These are phyloP conservation scores for Solea solea DNA, from an alignment of 2,113 vertebrate genomes.

Conservation along the genomic window DNA sequence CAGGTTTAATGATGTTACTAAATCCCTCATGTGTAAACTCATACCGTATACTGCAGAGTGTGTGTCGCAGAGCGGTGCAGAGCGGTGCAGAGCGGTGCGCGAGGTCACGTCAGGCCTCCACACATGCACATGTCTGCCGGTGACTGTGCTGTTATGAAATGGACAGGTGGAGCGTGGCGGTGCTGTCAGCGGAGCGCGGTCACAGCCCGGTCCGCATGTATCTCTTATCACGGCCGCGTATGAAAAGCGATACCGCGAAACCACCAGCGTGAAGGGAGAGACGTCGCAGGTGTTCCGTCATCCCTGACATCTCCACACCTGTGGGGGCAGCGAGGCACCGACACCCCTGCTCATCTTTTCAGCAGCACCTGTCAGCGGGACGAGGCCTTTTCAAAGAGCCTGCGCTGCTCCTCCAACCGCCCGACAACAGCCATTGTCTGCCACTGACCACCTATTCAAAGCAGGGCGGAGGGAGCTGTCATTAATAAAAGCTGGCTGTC, in stretches of 20 bases:
- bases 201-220: not conserved
- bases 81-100: not conserved
- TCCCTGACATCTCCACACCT: constrained; percentile 64
- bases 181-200: constrained; percentile 22
- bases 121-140: too few relatives aligned
- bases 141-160: not conserved
- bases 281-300: constrained; percentile 50
- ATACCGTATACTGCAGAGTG: too few relatives aligned
- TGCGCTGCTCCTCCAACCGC: constrained; percentile 22
- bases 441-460: constrained; percentile 56
- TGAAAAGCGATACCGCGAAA: constrained; percentile 52
- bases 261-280: constrained; percentile 35
- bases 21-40: too few relatives aligned
- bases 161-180: constrained; percentile 41
- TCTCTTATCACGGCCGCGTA: constrained; percentile 31
- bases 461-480: constrained; percentile 46
- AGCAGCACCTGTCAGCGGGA: constrained; percentile 44
- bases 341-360: constrained; percentile 44
- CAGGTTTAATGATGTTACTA: too few relatives aligned
- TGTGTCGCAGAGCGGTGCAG: too few relatives aligned
- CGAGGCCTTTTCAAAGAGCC: constrained; percentile 33
- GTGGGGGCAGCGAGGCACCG: constrained; percentile 30
- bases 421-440: constrained; percentile 40
- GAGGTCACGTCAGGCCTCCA: not conserved
- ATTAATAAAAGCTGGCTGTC: constrained; percentile 57